Conservation (phyloP, 1,140 invertebrate genomes). For the Anagrus nilaparvatae region DNA sequence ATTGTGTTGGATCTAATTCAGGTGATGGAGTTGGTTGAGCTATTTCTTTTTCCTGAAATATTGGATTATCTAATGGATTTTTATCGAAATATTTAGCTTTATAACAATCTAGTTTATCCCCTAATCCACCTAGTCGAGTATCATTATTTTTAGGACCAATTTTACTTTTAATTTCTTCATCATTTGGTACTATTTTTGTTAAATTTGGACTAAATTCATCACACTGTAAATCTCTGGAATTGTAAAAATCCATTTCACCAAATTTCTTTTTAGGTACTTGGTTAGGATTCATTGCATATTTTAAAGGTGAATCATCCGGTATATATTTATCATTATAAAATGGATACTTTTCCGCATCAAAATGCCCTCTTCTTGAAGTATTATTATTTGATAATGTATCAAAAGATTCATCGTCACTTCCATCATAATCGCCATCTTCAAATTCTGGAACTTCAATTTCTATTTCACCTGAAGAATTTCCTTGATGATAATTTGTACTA, state of each 20-base stretch:
- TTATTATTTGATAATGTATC: slow-evolving; percentile 3
- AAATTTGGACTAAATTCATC: slow-evolving; percentile 34
- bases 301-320: slow-evolving; percentile 31
- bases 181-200: slow-evolving; percentile 30
- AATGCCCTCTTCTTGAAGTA: slow-evolving; percentile 6
- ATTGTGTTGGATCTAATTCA: slow-evolving; percentile 24
- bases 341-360: slow-evolving; percentile 39
- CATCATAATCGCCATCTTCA: slow-evolving; percentile 20
- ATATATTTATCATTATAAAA: slow-evolving; percentile 32
- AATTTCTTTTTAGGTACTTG: slow-evolving; percentile 39
- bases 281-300: slow-evolving; percentile 39
- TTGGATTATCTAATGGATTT: slow-evolving; percentile 62
- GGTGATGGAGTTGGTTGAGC: slow-evolving; percentile 20
- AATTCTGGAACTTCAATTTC: slow-evolving; percentile 31
- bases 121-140: slow-evolving; percentile 45
- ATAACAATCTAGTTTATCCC: slow-evolving; percentile 64
- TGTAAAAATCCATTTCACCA: slow-evolving; percentile 45
- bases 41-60: slow-evolving; percentile 51
- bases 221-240: slow-evolving; percentile 39
- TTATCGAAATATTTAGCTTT: slow-evolving; percentile 62
- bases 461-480: slow-evolving; percentile 15
- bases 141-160: slow-evolving; percentile 26
- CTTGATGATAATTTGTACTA: background rate
- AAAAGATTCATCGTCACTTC: slow-evolving; percentile 15
- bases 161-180: slow-evolving; percentile 28